Evolutionary conservation across 1,140 invertebrate genomes (phyloP), one percentile per base, ranked within the genome.

Genomic region (Cardiocondyla obscurior): DNA sequence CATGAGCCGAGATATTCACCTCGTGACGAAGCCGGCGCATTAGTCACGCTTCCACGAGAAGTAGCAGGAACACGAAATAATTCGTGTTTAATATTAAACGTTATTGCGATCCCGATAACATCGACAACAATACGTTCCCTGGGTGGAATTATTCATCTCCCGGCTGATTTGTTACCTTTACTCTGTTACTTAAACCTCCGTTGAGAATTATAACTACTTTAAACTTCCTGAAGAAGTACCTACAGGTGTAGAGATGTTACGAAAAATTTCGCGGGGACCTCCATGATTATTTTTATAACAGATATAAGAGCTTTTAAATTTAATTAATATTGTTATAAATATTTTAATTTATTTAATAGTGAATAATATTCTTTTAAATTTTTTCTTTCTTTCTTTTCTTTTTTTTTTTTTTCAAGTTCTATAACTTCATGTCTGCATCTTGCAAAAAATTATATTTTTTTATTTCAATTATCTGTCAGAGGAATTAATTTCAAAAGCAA

Each of bases 41-140:
- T 79, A 53, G 62, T 79, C 74, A 79, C 46, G 62, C 7, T 79
- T 79, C 60, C 62, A 67, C 33, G 60, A 79, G 46, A 65, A 6
- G 7, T 14, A 22, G 44, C n/a, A 46, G 55, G 33, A 79, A 69
- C 62, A 53, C 46, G 74, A 79, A 79, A 69, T 79, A 69, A 79
- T 55, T 69, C 22, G 74, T 30, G 74, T 76, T 74, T 44, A 67
- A 28, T 28, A 67, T 77, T 67, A 19, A 53, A 67, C 28, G 36
- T 44, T 33, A 60, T 19, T 19, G 16, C 55, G 8, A 3, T 30
- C 28, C 28, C 28, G 39, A 74, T 74, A 74, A 10, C 10, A 77
- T 77, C 73, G 44, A 39, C 33, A 12, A 62, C n/a, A 16, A 25
- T 60, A 36, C 16, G n/a, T 60, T 44, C 25, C 25, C 0, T 57